phyloP scores from a whole-genome alignment of 2,113 vertebrate genomes.

The Argyrosomus japonicus region DNA sequence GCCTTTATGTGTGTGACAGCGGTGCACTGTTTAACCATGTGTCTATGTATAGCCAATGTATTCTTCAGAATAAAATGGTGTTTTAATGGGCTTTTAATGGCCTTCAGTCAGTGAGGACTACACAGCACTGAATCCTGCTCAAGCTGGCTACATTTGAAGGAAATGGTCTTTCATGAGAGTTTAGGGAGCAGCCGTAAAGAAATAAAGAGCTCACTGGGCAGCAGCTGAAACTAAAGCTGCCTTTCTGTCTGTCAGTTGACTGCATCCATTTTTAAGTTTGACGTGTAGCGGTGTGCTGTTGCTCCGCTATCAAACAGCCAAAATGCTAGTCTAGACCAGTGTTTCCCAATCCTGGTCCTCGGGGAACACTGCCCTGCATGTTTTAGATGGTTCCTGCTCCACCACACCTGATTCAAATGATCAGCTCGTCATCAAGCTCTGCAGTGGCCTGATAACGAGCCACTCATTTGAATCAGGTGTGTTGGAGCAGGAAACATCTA shows the following conservation, averaged over 20 bases:
- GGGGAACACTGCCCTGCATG: no score
- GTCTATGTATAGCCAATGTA: neutral
- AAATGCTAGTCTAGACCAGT: no score
- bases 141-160: slow-evolving; percentile 18
- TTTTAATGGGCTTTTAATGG: slow-evolving; percentile 51
- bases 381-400: no score
- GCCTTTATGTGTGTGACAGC: neutral
- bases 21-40: neutral
- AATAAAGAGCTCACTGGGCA: neutral
- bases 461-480: no score
- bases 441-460: no score
- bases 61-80: slow-evolving; percentile 2
- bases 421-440: no score
- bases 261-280: neutral
- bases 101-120: slow-evolving; percentile 14
- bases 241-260: neutral
- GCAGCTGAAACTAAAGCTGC: neutral
- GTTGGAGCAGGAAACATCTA: no score
- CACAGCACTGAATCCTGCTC: slow-evolving; percentile 12
- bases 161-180: slow-evolving; percentile 8
- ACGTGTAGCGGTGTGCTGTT: neutral
- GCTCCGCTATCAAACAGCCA: no score
- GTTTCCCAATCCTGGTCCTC: no score
- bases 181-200: slow-evolving; percentile 4
- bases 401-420: no score